A percentile compares a stretch with the other conserved stretches of the same genome.
phyloP scores from a whole-genome alignment of 2,888 invertebrate species.

The Blastobasis adustella region DNA sequence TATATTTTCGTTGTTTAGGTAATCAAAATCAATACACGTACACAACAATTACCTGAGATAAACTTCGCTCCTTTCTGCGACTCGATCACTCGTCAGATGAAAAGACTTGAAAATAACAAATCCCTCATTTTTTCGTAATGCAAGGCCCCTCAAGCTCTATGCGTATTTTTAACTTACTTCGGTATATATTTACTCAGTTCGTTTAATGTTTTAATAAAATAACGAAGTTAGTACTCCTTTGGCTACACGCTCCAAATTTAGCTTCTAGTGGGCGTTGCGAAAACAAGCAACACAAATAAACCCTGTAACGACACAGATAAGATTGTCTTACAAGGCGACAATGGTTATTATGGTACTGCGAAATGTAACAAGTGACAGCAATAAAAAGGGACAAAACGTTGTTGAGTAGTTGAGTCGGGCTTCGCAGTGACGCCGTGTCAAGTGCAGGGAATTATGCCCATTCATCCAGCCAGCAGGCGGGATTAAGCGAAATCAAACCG shows the following conservation, averaged over 20 bases:
- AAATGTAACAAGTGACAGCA: slow-evolving; percentile 39
- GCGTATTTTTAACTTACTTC: too few species aligned
- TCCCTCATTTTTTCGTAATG: too few species aligned
- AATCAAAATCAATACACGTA: too few species aligned
- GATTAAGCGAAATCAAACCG: slow-evolving; percentile 51
- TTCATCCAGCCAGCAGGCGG: slow-evolving; percentile 51
- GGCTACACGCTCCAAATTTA: background rate
- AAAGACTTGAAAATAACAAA: too few species aligned
- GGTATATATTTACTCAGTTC: too few species aligned
- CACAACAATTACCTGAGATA: too few species aligned
- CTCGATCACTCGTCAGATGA: too few species aligned
- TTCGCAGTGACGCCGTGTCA: slow-evolving; percentile 52
- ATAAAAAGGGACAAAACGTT: slow-evolving; percentile 57
- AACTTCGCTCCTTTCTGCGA: too few species aligned
- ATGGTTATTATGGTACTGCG: slow-evolving; percentile 18
- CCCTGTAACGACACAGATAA: slow-evolving; percentile 6
- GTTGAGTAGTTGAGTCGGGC: slow-evolving; percentile 1
- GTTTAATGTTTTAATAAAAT: too few species aligned
- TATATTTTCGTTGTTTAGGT: too few species aligned
- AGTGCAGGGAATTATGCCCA: slow-evolving; percentile 72
- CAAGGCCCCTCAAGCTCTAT: too few species aligned
- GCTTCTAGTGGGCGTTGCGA: background rate
- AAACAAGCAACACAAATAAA: slow-evolving; percentile 9
- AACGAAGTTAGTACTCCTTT: too few species aligned
- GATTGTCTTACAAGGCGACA: slow-evolving; percentile 10